Conservation (phyloP, 2,113 vertebrate genomes). For the Hippoglossus stenolepis region DNA sequence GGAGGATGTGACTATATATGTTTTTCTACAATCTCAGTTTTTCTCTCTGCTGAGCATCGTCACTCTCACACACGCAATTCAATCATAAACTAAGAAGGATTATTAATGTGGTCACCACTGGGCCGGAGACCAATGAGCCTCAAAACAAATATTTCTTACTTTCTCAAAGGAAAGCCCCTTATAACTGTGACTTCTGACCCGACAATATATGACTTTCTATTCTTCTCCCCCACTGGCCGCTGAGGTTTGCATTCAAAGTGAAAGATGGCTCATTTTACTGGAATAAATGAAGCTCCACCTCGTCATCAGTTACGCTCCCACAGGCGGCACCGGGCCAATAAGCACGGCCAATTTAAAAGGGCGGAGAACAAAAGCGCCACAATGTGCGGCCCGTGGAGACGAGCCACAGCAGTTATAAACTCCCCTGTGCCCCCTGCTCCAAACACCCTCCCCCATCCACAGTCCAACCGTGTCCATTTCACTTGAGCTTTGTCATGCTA, state of each 20-base stretch:
- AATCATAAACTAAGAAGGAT: constrained; percentile 47
- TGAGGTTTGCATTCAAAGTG: constrained; percentile 86
- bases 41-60: constrained; percentile 36
- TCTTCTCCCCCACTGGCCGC: constrained; percentile 83
- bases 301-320: constrained; percentile 92
- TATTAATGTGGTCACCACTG: constrained; percentile 31
- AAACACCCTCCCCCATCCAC: constrained; percentile 68
- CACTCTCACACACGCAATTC: constrained; percentile 31
- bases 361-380: constrained; percentile 88
- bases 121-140: constrained; percentile 35
- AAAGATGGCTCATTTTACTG: constrained; percentile 91
- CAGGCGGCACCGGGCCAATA: constrained; percentile 91
- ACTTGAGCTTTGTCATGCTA: constrained; percentile 96
- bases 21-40: constrained; percentile 7
- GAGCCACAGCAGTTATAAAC: constrained; percentile 86
- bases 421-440: constrained; percentile 71
- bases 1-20: constrained; percentile 34
- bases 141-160: constrained; percentile 39
- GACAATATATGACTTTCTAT: constrained; percentile 82
- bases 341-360: constrained; percentile 91
- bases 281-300: constrained; percentile 92
- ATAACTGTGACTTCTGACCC: constrained; percentile 74
- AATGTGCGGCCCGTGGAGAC: constrained; percentile 87
- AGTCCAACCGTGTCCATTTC: constrained; percentile 92
- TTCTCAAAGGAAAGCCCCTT: constrained; percentile 50